phyloP scores from a whole-genome alignment of 2,888 invertebrate species.

The Timema podura region DNA sequence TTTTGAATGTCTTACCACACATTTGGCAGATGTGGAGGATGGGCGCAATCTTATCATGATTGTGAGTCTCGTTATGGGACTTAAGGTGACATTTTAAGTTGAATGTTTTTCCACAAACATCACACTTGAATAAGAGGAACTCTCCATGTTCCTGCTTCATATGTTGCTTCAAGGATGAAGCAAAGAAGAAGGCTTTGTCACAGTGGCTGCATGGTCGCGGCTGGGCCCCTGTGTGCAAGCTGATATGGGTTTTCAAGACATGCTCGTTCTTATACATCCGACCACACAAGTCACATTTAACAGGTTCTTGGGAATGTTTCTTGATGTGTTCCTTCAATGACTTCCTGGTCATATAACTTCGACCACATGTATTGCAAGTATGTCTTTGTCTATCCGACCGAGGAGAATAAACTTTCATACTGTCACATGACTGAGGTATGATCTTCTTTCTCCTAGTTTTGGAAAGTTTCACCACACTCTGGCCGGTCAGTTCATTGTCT shows the following conservation, averaged over 20 bases:
- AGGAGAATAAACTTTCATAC: constrained; percentile 4
- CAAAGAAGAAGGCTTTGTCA: constrained; percentile 21
- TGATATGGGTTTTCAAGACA: constrained; percentile 22
- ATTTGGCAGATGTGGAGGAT: constrained; percentile 20
- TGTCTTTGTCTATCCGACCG: constrained; percentile 9
- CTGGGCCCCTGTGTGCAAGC: constrained; percentile 21
- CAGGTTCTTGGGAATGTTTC: constrained; percentile 22
- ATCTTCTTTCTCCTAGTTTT: no score
- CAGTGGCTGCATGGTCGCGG: constrained; percentile 21
- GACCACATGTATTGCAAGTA: constrained; percentile 18
- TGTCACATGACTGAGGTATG: no score
- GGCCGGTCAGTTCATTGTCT: no score
- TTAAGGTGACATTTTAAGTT: constrained; percentile 19
- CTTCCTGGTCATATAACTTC: constrained; percentile 19
- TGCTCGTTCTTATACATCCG: constrained; percentile 22
- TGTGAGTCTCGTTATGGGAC: constrained; percentile 12
- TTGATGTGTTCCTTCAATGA: constrained; percentile 24
- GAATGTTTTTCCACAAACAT: constrained; percentile 18
- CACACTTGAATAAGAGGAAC: constrained; percentile 17
- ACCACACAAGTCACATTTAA: constrained; percentile 20
- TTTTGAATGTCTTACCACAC: constrained; percentile 21
- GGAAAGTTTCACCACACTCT: no score
- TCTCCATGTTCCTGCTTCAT: constrained; percentile 20
- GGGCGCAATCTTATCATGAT: not conserved
- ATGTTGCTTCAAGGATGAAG: constrained; percentile 22